Evolutionary conservation across 2,113 vertebrate genomes (phyloP).

Genomic region (Serinus canaria): DNA sequence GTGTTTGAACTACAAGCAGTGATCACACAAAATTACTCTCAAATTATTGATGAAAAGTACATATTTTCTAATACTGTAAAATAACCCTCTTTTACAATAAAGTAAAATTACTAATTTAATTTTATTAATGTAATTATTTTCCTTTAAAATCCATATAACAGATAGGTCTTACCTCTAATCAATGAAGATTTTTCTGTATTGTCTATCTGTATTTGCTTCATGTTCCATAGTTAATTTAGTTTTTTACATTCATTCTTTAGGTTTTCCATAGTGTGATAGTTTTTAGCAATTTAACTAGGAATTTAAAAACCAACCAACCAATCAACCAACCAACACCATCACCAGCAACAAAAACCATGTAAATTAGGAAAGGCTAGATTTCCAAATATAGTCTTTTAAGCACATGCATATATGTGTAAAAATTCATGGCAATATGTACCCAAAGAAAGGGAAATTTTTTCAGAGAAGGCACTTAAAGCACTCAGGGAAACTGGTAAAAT

Average conservation of each 20-base stretch:
- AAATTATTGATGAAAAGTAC: not conserved
- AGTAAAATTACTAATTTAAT: not conserved
- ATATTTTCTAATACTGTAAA: not conserved
- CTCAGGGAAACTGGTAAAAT: not conserved
- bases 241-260: slow-evolving; percentile 24
- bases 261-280: slow-evolving; percentile 32
- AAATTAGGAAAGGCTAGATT: not conserved
- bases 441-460: not conserved
- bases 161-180: not conserved
- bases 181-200: not conserved
- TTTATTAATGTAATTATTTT: not conserved
- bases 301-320: not conserved
- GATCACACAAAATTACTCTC: not conserved
- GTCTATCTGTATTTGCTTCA: not conserved
- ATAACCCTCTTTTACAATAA: not conserved
- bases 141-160: not conserved
- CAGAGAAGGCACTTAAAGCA: not conserved
- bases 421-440: not conserved
- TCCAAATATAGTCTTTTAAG: not conserved
- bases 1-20: not conserved
- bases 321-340: not conserved
- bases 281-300: slow-evolving; percentile 50
- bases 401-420: not conserved
- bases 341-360: not conserved
- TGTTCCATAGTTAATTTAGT: not conserved